A percentile compares a stretch with the other conserved stretches of the same genome.
These are phyloP conservation scores for Clitarchus hookeri DNA, from an alignment of 2,888 invertebrate genomes.

Conservation along the genomic window DNA sequence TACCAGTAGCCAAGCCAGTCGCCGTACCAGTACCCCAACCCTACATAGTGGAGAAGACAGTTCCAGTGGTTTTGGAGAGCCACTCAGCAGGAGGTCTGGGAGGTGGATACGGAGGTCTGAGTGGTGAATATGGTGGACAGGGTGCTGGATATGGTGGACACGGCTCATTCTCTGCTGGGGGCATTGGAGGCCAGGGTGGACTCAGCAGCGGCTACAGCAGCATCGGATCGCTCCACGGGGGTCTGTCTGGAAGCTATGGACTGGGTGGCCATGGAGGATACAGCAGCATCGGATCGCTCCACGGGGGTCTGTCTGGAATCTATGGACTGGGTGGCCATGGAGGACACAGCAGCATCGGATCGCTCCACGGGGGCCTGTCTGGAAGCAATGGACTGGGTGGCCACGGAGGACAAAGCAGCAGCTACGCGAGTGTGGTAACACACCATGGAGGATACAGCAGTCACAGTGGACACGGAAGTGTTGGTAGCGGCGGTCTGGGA, in stretches of 20 bases:
- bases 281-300: too few relatives aligned
- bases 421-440: too few relatives aligned
- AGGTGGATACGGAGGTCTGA: neutral
- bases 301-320: too few relatives aligned
- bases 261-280: constrained; percentile 25
- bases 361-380: constrained; percentile 5
- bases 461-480: neutral
- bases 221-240: constrained; percentile 3
- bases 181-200: constrained; percentile 47
- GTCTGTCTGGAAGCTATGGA: constrained; percentile 22
- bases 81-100: constrained; percentile 7
- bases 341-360: constrained; percentile 23
- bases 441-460: constrained; percentile 28
- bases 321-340: too few relatives aligned
- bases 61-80: constrained; percentile 29
- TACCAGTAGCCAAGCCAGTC: constrained; percentile 45
- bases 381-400: constrained; percentile 24
- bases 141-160: constrained; percentile 26
- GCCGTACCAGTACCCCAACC: constrained; percentile 33
- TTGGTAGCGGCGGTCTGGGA: constrained; percentile 47
- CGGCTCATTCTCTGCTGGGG: constrained; percentile 44
- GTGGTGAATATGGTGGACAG: constrained; percentile 22
- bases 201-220: neutral
- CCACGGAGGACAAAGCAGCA: constrained; percentile 17
- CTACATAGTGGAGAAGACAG: constrained; percentile 32